A percentile compares a stretch with the other conserved stretches of the same genome.
These are phyloP conservation scores for Agrypnia vestita DNA, from an alignment of 1,140 invertebrate species.

Conservation along the genomic window DNA sequence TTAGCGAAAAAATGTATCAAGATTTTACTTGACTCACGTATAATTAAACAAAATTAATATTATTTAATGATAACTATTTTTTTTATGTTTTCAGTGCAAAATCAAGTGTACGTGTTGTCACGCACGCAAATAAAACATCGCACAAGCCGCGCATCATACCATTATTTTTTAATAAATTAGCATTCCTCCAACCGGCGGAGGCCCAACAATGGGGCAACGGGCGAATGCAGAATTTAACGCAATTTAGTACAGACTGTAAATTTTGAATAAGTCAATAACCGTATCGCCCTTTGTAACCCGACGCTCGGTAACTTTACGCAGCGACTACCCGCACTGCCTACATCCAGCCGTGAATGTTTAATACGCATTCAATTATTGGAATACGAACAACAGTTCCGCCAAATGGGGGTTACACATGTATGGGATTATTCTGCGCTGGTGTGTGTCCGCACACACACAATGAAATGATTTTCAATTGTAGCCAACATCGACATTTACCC, in stretches of 20 bases:
- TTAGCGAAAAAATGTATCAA: too few species aligned
- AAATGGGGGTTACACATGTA: background rate
- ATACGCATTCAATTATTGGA: slow-evolving; percentile 35
- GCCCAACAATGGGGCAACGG: slow-evolving; percentile 5
- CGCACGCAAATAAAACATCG: too few species aligned
- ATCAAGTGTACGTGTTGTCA: too few species aligned
- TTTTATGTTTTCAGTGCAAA: too few species aligned
- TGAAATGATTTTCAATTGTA: too few species aligned
- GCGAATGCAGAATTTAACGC: slow-evolving; percentile 33
- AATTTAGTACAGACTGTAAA: slow-evolving; percentile 36
- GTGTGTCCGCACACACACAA: background rate
- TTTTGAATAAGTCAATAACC: slow-evolving; percentile 47
- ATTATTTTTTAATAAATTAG: slow-evolving; percentile 14
- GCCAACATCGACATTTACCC: too few species aligned
- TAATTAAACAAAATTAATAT: too few species aligned
- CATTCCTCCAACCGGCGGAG: background rate
- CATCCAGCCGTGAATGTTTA: slow-evolving; percentile 29
- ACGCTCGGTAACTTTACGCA: slow-evolving; percentile 29
- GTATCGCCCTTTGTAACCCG: slow-evolving; percentile 23
- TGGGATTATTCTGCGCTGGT: background rate
- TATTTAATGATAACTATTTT: too few species aligned
- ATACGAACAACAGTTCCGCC: slow-evolving; percentile 35
- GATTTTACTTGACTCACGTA: too few species aligned
- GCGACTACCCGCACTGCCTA: background rate
- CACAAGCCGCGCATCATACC: background rate